Evolutionary conservation across 2,113 vertebrate species (phyloP), one percentile per base, ranked within the genome.

Genomic region (Gopherus flavomarginatus): DNA sequence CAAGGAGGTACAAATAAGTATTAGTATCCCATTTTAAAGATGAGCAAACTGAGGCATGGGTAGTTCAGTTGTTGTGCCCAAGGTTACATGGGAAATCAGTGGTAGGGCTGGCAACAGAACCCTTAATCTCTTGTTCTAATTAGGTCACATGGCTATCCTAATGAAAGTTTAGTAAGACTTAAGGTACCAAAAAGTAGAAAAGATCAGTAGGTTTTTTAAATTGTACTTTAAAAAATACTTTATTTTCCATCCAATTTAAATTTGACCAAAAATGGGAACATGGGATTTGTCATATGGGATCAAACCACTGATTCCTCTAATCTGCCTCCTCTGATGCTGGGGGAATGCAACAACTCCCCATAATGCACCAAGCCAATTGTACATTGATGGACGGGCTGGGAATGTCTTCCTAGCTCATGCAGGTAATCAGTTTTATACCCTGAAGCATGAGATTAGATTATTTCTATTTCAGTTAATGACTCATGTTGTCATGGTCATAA

Each of bases 401-500:
- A 90, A 93, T 96, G 87, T 88, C 57, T 49, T 93, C 85, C 88
- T 85, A 75, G 91, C 26, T 88, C 81, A 5, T 19, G 3, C 85
- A 69, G 78, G 53, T 65, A 84, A 31, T 91, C 44, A 81, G 44
- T 75, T 27, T 42, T 91, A 83, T 85, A 83, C 86, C 47, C 90
- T 85, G 56, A 91, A 95, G 80, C 72, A 79, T 56, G 75, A 92
- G 42, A 87, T 90, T 93, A 75, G n/a, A 81, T 77, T 42, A 77
- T 44, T 93, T 59, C 96, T 91, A 53, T 65, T 95, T 95, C 96
- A 93, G 49, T 92, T 88, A 92, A 93, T 47, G 50, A 56, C 38
- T 78, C 14, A 78, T 8, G 75, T 78, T 47, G 75, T 27, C 75
- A 47, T 47, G 86, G 89, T 52, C 50, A 85, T 49, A 88, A 78